Evolutionary conservation across 2,888 invertebrate genomes (phyloP).

Genomic region (Tetranychus piercei): DNA sequence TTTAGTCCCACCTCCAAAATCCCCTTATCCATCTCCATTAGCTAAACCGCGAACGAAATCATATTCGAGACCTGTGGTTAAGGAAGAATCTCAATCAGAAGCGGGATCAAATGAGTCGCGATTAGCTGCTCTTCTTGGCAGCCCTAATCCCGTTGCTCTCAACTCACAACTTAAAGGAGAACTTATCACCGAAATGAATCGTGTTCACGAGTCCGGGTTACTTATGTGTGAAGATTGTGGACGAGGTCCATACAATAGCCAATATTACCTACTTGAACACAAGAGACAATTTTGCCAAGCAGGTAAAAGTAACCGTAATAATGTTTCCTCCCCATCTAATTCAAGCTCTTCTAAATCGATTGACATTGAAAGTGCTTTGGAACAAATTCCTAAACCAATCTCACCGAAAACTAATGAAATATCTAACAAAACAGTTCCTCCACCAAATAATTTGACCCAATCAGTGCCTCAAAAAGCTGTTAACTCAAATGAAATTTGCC

Average conservation of each 20-base stretch:
- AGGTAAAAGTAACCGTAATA: not conserved
- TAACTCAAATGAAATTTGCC: not conserved
- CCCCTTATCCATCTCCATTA: not conserved
- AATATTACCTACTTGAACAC: slow-evolving; percentile 17
- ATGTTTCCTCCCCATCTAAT: not conserved
- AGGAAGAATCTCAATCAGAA: not conserved
- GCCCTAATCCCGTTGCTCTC: not conserved
- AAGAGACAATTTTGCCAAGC: slow-evolving; percentile 14
- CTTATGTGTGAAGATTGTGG: slow-evolving; percentile 15
- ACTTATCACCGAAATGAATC: not conserved
- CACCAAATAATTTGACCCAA: not conserved
- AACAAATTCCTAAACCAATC: not conserved
- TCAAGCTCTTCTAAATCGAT: not conserved
- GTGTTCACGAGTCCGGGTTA: not conserved
- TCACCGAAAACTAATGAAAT: not conserved
- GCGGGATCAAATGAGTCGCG: not conserved
- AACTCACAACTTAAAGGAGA: not conserved
- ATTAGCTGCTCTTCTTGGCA: not conserved
- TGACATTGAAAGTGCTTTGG: not conserved
- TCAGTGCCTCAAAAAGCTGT: not conserved
- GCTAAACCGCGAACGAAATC: not conserved
- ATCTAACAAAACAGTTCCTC: not conserved
- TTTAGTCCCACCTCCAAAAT: slow-evolving; percentile 4
- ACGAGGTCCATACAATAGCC: slow-evolving; percentile 18
- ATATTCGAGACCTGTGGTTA: not conserved